phyloP scores from a whole-genome alignment of 2,888 invertebrate species.

The Drosophila pseudotalamancana region DNA sequence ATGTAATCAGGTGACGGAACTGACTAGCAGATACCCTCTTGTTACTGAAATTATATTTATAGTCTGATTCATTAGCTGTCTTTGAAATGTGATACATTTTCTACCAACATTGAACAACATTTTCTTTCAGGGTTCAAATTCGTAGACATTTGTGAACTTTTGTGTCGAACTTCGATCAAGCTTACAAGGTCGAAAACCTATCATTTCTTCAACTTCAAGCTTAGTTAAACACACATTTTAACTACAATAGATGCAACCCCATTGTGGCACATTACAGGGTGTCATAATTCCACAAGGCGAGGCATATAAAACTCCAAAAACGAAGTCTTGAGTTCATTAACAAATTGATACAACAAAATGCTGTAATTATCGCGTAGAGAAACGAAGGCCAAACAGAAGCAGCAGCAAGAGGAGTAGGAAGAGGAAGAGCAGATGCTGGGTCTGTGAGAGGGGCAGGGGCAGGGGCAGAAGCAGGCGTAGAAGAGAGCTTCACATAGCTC shows the following conservation, averaged over 20 bases:
- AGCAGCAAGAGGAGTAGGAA: background rate
- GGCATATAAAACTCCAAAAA: slow-evolving; percentile 35
- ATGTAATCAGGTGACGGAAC: too few relatives aligned
- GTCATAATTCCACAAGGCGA: slow-evolving; percentile 44
- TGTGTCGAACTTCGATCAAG: too few relatives aligned
- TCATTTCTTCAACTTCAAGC: too few relatives aligned
- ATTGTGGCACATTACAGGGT: slow-evolving; percentile 19
- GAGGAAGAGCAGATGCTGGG: background rate
- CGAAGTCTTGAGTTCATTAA: slow-evolving; percentile 68
- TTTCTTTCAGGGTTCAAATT: too few relatives aligned
- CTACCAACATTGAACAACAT: too few relatives aligned
- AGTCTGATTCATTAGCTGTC: too few relatives aligned
- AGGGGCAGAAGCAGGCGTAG: background rate
- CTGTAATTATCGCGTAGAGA: slow-evolving; percentile 76
- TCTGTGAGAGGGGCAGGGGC: background rate
- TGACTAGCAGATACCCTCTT: too few relatives aligned
- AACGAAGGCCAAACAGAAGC: slow-evolving; percentile 58
- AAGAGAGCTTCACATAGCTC: slow-evolving; percentile 59
- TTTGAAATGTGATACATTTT: too few relatives aligned
- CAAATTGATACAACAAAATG: slow-evolving; percentile 81
- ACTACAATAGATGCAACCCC: background rate
- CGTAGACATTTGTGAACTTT: too few relatives aligned
- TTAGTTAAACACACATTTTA: too few relatives aligned
- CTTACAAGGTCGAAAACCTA: too few relatives aligned
- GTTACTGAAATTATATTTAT: too few relatives aligned